Percentiles rank a stretch among this genome's conserved stretches.
Conservation (phyloP, 2,888 invertebrate species). For the Nesidiocoris tenuis region DNA sequence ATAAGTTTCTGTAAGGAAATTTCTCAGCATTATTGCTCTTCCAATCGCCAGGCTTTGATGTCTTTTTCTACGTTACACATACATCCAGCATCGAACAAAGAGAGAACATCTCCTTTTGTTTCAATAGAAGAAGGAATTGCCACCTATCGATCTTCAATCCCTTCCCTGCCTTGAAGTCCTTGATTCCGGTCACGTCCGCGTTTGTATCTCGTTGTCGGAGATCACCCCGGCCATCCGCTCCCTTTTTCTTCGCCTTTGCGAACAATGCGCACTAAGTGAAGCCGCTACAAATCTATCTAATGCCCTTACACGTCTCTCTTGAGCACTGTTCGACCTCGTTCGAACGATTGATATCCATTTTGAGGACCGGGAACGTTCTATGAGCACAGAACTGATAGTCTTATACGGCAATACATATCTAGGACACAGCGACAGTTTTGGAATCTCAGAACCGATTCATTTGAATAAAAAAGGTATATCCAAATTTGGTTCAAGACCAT, state of each 20-base stretch:
- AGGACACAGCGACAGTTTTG: too few species aligned
- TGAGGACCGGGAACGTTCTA: too few species aligned
- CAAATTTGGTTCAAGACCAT: too few species aligned
- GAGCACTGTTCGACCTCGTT: neutral
- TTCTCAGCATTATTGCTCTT: neutral
- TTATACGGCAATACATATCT: too few species aligned
- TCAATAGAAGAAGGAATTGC: neutral
- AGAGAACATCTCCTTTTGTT: neutral
- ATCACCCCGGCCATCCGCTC: neutral
- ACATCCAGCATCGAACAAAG: neutral
- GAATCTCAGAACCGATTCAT: too few species aligned
- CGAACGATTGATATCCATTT: neutral
- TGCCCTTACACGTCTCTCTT: neutral
- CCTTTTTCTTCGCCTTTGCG: neutral
- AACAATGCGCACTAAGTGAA: neutral
- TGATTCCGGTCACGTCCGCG: constrained; percentile 6
- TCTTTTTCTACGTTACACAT: neutral
- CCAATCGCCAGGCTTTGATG: neutral
- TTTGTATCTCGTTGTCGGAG: neutral
- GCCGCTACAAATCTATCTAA: neutral
- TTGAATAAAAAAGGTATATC: too few species aligned
- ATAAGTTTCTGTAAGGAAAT: neutral
- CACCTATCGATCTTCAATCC: neutral
- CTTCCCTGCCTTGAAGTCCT: neutral
- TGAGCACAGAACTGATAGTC: too few species aligned